These are phyloP conservation scores for Hystrix brachyura DNA, from an alignment of 2,113 vertebrate genomes.

Conservation along the genomic window DNA sequence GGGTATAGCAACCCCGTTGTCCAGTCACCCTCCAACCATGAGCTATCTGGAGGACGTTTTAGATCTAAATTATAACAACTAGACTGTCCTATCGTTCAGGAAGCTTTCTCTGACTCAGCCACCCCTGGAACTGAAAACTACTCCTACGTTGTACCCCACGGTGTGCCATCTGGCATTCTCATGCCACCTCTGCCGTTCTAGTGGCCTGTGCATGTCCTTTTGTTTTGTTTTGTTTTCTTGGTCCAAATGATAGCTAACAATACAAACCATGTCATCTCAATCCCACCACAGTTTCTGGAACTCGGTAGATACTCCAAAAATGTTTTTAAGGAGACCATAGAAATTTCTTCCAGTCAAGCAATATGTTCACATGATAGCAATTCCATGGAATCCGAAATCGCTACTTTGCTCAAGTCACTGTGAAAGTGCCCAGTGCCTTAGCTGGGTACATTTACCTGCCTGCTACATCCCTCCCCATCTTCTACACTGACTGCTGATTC, in stretches of 20 bases:
- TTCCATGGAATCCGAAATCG: not conserved
- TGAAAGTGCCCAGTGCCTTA: not conserved
- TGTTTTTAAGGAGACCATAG: not conserved
- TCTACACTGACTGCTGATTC: not conserved
- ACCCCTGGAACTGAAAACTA: not conserved
- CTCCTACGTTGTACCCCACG: not conserved
- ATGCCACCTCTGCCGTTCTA: not conserved
- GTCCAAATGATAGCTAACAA: not conserved
- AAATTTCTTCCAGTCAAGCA: not conserved
- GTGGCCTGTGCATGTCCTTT: not conserved
- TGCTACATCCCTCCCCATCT: not conserved
- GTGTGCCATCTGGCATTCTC: rapidly evolving
- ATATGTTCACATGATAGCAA: not conserved
- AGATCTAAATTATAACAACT: not conserved
- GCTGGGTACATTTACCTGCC: not conserved
- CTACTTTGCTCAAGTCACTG: too few species aligned
- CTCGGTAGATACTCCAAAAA: not conserved
- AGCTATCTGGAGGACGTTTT: not conserved
- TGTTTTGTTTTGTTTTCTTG: too few species aligned
- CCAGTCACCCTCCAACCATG: not conserved
- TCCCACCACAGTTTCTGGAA: not conserved
- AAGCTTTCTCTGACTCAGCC: not conserved
- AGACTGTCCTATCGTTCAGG: not conserved
- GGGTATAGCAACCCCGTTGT: not conserved
- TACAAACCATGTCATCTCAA: not conserved